Base-by-base conservation (phyloP, 2,888 invertebrate species). In the Epirrhoe tristata region DNA sequence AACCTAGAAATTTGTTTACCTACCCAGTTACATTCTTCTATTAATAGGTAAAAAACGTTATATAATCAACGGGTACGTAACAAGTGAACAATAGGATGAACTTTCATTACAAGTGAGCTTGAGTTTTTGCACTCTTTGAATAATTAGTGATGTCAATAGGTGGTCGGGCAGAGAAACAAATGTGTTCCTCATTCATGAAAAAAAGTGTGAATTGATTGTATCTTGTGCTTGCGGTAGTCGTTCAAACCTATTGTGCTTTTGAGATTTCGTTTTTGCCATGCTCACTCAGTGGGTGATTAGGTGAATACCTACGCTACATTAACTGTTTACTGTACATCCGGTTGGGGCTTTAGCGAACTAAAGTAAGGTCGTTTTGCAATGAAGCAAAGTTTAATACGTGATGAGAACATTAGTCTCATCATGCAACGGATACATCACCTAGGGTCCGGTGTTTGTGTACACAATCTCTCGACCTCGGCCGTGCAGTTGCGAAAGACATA, bases 401-500 rank as follows among this genome's bases (percentile, higher is more conserved):
- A 74, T 59, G 63, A 8, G 65, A 67, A 66, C 74, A 74, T 77
- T 77, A 77, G 69, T 71, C 68, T 64, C 68, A 67, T 70, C 71
- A 72, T 74, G 74, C 67, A 64, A 55, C 63, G 58, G 63, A 65
- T 69, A 67, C 55, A 70, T 72, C 70, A 73, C 71, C 68, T 69
- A 64, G 66, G 70, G 71, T 74, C 74, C 73, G 73, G 73, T 67
- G 74, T 73, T 73, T 72, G 65, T 63, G 58, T 64, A 64, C 58
- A 72, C 74, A 75, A 73, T 73, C 74, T 74, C 73, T 71, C 64
- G 69, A 24, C 74, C 73, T 73, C 74, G 74, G 66, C 67, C 71
- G 64, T 67, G 56, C 52, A 53, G 69, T 75, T 75, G 70, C 73
- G 74, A 73, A 74, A 75, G 63, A 73, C 69, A 69, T 74, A 71